Evolutionary conservation across 1,140 invertebrate species (phyloP).

Genomic region (Drosophila yakuba): DNA sequence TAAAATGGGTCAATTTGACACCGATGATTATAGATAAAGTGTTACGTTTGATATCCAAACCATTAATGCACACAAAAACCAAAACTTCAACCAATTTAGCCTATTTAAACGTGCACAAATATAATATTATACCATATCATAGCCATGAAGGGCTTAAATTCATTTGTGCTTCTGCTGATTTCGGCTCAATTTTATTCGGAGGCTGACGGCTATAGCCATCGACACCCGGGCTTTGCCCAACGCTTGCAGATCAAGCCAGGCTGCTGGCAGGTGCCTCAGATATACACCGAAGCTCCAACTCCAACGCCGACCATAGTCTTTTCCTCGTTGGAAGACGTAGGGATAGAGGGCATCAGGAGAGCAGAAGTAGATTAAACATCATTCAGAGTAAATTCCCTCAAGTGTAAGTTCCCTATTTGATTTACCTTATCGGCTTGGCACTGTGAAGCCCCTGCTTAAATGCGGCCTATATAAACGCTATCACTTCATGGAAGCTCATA

Average conservation of each 20-base stretch:
- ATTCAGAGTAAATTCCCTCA: slow-evolving; percentile 34
- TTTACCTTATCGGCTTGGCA: slow-evolving; percentile 6
- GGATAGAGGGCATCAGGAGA: slow-evolving; percentile 2
- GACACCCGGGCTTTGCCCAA: slow-evolving; percentile 58
- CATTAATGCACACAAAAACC: not conserved
- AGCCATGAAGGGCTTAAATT: slow-evolving; percentile 11
- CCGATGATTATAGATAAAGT: not conserved
- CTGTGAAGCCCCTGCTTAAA: slow-evolving; percentile 2
- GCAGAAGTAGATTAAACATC: slow-evolving; percentile 21
- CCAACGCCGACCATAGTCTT: slow-evolving; percentile 18
- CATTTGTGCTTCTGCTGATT: slow-evolving; percentile 2
- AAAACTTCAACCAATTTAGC: not conserved
- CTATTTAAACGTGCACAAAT: slow-evolving; percentile 9
- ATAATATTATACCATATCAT: too few relatives aligned
- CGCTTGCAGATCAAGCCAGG: slow-evolving; percentile 53
- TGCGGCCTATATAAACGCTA: slow-evolving; percentile 48
- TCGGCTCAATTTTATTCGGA: not conserved
- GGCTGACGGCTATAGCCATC: slow-evolving; percentile 21
- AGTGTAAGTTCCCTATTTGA: slow-evolving; percentile 42
- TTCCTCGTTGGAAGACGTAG: slow-evolving; percentile 13
- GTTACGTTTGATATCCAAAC: slow-evolving; percentile 10
- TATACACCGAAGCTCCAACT: slow-evolving; percentile 22
- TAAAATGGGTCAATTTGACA: slow-evolving; percentile 1
- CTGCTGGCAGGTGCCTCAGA: slow-evolving; percentile 29
- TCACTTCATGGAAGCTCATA: slow-evolving; percentile 1